Evolutionary conservation across 2,888 invertebrate genomes (phyloP).

Genomic region (Loripinus fragilis): DNA sequence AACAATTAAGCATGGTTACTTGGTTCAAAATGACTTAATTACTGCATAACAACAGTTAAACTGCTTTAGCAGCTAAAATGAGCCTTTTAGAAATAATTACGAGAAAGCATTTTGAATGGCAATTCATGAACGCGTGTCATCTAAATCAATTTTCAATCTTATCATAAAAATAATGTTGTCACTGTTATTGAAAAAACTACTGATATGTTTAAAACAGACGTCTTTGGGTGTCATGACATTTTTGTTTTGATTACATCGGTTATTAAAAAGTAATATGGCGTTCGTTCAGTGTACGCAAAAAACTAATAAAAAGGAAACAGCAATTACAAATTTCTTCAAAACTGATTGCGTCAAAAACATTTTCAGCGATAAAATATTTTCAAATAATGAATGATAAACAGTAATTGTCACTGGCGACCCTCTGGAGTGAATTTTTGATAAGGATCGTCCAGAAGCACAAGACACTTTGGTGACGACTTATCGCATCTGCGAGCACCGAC

Average conservation of each 20-base stretch:
- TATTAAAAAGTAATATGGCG: no score
- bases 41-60: background rate
- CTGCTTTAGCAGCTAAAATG: background rate
- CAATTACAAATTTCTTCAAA: background rate
- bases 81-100: slow-evolving; percentile 1
- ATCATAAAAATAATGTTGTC: background rate
- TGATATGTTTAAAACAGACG: background rate
- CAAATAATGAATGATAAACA: no score
- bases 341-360: background rate
- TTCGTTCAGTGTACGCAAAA: no score
- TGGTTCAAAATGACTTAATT: slow-evolving; percentile 4
- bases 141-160: slow-evolving; percentile 8
- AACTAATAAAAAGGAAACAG: background rate
- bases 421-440: no score
- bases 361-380: no score
- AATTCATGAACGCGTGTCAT: background rate
- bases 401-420: no score
- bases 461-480: no score
- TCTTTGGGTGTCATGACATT: no score
- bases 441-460: no score
- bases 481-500: no score
- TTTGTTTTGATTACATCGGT: no score
- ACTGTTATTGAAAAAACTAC: background rate
- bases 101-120: background rate
- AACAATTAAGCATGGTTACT: background rate